Percentiles rank a stretch among this genome's conserved stretches.
These are phyloP conservation scores for Phoeniculus purpureus DNA, from an alignment of 2,797 vertebrate species.

Conservation along the genomic window DNA sequence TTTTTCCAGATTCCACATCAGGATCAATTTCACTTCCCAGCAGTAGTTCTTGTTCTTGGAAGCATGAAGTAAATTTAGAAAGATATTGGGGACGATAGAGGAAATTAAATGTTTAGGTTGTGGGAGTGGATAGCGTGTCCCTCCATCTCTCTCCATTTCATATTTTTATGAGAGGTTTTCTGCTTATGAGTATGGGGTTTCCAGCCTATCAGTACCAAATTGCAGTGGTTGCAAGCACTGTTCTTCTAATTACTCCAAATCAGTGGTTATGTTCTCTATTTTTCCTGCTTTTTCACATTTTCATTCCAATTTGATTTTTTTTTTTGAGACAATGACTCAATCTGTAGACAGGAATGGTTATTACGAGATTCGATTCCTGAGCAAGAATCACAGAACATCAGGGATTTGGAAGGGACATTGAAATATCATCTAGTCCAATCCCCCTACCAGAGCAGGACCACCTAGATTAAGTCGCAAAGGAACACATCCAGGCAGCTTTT, in stretches of 20 bases:
- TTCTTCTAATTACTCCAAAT: neutral
- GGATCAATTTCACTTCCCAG: neutral
- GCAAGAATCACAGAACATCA: neutral
- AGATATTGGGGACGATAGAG: neutral
- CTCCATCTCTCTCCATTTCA: neutral
- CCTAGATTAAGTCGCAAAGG: no score
- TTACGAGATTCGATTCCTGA: neutral
- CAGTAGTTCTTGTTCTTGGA: constrained; percentile 5
- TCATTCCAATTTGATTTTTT: neutral
- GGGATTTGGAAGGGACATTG: no score
- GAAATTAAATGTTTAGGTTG: constrained; percentile 33
- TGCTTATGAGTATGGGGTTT: neutral
- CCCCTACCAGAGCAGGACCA: no score
- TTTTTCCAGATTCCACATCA: constrained; percentile 1
- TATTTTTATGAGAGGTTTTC: neutral
- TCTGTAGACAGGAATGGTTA: neutral
- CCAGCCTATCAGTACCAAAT: neutral
- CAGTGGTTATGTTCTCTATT: neutral
- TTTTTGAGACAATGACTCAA: neutral
- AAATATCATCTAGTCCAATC: no score
- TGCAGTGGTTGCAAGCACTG: neutral
- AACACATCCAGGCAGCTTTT: no score
- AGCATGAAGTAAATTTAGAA: constrained; percentile 26
- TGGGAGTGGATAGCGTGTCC: neutral
- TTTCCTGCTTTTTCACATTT: constrained; percentile 25